phyloP scores from a whole-genome alignment of 1,140 invertebrate species.

The Solenopsis invicta region DNA sequence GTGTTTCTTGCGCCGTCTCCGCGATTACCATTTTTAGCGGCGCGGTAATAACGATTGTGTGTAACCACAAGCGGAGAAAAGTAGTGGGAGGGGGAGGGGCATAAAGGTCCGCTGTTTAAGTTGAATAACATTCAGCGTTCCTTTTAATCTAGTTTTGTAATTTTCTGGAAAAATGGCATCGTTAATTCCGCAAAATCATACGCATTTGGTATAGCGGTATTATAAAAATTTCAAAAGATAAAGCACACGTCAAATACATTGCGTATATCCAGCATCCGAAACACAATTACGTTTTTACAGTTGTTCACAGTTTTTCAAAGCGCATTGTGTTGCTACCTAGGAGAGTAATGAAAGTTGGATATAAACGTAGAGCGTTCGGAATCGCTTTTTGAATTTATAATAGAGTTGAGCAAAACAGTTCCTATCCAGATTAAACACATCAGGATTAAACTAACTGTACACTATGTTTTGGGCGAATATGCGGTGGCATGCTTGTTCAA shows the following conservation, averaged over 20 bases:
- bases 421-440: slow-evolving; percentile 50
- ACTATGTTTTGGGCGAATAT: slow-evolving; percentile 9
- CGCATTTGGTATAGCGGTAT: neutral
- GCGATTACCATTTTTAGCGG: slow-evolving; percentile 57
- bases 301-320: neutral
- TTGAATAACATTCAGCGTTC: neutral
- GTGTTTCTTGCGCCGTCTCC: slow-evolving; percentile 52
- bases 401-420: slow-evolving; percentile 44
- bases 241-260: neutral
- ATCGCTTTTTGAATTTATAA: slow-evolving; percentile 62
- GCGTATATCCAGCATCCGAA: neutral
- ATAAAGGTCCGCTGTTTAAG: neutral
- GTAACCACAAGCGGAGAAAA: neutral
- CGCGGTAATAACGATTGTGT: slow-evolving; percentile 35
- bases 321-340: slow-evolving; percentile 12
- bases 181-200: neutral
- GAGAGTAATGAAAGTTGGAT: slow-evolving; percentile 11
- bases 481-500: slow-evolving; percentile 1
- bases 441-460: slow-evolving; percentile 49
- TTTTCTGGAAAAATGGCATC: neutral
- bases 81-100: too few species aligned
- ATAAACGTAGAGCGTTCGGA: slow-evolving; percentile 16
- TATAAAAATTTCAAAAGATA: slow-evolving; percentile 1
- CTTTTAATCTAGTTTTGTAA: neutral
- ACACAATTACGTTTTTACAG: slow-evolving; percentile 1